Conservation (phyloP, 2,888 invertebrate genomes). For the Himalopsyche anomala region DNA sequence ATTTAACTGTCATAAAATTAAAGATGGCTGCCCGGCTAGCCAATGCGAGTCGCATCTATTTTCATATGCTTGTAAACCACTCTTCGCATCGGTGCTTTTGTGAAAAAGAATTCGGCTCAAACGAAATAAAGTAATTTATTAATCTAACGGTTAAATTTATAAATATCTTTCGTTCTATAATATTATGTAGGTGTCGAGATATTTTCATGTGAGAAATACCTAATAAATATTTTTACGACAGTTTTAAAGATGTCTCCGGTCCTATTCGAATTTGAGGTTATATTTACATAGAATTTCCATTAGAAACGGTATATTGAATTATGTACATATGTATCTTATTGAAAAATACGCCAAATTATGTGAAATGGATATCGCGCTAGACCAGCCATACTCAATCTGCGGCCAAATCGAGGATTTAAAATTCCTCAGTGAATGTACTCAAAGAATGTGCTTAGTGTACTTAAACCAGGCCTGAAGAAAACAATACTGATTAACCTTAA, state of each 20-base stretch:
- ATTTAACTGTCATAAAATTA: background rate
- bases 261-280: constrained; percentile 4
- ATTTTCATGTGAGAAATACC: constrained; percentile 3
- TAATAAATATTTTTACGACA: constrained; percentile 19
- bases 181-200: constrained; percentile 6
- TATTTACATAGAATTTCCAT: constrained; percentile 20
- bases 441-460: too few relatives aligned
- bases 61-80: background rate
- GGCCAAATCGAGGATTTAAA: too few relatives aligned
- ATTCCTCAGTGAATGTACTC: too few relatives aligned
- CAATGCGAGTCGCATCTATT: background rate
- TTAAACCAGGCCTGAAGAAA: too few relatives aligned
- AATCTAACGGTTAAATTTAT: constrained; percentile 16
- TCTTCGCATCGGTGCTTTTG: constrained; percentile 3
- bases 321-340: background rate
- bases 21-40: background rate
- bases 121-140: constrained; percentile 23
- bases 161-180: background rate
- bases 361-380: background rate
- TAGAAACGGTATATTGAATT: background rate
- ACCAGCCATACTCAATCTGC: too few relatives aligned
- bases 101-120: background rate
- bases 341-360: background rate
- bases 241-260: background rate
- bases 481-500: too few relatives aligned